Evolutionary conservation across 37 sponge, comb jelly and placozoan species (phyloP), one percentile per base, ranked within the genome.

Genomic region (Dysidea cf. avara): DNA sequence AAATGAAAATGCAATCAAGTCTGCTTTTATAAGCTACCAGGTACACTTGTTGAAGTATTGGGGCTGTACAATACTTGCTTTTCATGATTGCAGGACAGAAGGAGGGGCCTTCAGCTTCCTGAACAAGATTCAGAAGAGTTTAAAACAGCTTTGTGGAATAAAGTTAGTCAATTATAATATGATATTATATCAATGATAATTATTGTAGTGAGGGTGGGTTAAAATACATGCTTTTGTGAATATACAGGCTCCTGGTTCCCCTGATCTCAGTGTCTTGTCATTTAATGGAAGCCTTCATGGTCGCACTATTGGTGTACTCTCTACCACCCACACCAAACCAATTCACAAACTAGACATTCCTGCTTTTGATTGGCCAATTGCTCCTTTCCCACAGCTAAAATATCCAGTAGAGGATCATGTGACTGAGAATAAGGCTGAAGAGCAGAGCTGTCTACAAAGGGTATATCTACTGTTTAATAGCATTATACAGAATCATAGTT

Each of bases 271-370:
- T 34, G 50, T 88, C 18, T 64, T 92, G 25, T 87, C 94, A 3
- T 92, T 92, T 70, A 39, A 32, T 30, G 89, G 86, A 40, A 81
- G 74, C 18, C 84, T 92, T 58, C 94, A 92, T 67, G 94, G 94
- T 9, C 65, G 94, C 35, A 56, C 79, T 7, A 16, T 88, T 0
- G 85, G 85, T 75, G 25, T 73, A 21, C 70, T 92, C 25, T 88
- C 89, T 4, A 56, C 75, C 40, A 81, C 86, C 13, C 89, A 88
- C 59, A 66, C 82, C 25, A 84, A 76, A 37, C 46, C 72, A 4
- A 54, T 88, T 20, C 80, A 85, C 68, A 92, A 92, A 71, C 30
- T 92, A 50, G 94, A 92, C 34, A 73, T 92, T 1, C 84, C 94
- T 1, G 78, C 88, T 14, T 71, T 88, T 55, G 74, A 92, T 46